Conservation (phyloP, 2,797 vertebrate genomes). For the Cynodonichthys magdalenae region DNA sequence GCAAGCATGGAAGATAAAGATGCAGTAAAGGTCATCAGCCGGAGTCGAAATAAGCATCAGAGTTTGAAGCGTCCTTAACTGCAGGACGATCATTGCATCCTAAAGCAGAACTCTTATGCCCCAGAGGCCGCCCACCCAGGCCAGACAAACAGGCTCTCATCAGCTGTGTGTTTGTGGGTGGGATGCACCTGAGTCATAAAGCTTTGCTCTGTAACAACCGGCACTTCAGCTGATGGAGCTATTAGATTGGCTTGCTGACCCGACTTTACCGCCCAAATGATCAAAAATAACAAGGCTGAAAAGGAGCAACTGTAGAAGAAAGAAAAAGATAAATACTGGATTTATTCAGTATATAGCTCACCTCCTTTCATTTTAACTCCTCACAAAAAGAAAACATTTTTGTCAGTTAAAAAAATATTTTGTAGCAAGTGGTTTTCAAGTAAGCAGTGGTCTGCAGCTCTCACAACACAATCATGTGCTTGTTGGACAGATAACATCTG, state of each 20-base stretch:
- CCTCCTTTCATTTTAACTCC: constrained; percentile 12
- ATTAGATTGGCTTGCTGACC: constrained; percentile 47
- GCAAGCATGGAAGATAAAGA: neutral
- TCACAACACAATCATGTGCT: constrained; percentile 29
- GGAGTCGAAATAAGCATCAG: constrained; percentile 7
- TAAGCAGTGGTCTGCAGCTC: neutral
- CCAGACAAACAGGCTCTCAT: constrained; percentile 23
- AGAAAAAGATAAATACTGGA: constrained; percentile 48
- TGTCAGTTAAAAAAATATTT: neutral
- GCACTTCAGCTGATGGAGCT: constrained; percentile 36
- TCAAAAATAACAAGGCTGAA: constrained; percentile 53
- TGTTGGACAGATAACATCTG: constrained; percentile 44
- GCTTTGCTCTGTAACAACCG: constrained; percentile 45
- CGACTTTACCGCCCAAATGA: constrained; percentile 30
- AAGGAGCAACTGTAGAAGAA: constrained; percentile 45
- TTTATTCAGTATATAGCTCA: constrained; percentile 27
- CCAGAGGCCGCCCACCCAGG: constrained; percentile 20
- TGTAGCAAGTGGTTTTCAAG: too few relatives aligned
- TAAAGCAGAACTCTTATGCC: constrained; percentile 24
- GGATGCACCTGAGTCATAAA: constrained; percentile 65
- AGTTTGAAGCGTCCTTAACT: constrained; percentile 5
- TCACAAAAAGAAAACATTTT: constrained; percentile 1
- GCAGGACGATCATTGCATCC: constrained; percentile 10
- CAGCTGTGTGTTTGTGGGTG: constrained; percentile 49
- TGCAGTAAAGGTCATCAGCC: constrained; percentile 19